Evolutionary conservation across 1,140 invertebrate genomes (phyloP), one percentile per base, ranked within the genome.

Genomic region (Drosophila ercepeae): DNA sequence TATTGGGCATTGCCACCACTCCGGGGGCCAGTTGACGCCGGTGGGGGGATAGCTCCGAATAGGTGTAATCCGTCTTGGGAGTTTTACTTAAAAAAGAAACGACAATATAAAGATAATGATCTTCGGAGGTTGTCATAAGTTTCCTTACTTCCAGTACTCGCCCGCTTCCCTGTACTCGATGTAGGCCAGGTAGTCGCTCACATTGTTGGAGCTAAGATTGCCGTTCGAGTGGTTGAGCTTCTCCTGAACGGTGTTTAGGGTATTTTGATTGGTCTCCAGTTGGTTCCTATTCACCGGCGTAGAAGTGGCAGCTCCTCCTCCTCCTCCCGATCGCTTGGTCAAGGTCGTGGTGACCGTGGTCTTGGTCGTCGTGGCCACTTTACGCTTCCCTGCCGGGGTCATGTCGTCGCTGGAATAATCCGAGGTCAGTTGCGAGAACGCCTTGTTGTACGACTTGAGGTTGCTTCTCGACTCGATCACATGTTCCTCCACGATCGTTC

Each of bases 31-130:
- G 92, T 91, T 95, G 95, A 63, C 95, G 94, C 14, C 95, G 94
- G 92, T 95, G 95, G 64, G 94, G 94, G n/a, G 95, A 96, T 34
- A 94, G 89, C 36, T 92, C 92, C 0, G 95, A 96, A 91, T 96
- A 96, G 4, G 95, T 96, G 91, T 96, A 96, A 91, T 96, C 95
- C 67, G 95, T 96, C 92, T 96, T 96, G 4, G 95, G 95, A 76
- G 95, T 96, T 86, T 95, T 95, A 86, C 94, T 95, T 45, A 59
- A 70, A 50, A 19, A 25, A 13, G 63, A 1, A 2, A 41, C 19
- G 3, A 3, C 0, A 27, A 0, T 11, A 16, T 19, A 29, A 0
- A 3, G 41, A 9, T 53, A 27, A 45, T 45, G 11, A 32, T 18
- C 5, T n/a, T 13, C 7, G 2, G 0, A 9, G 8, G 11, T 0